Evolutionary conservation across 2,797 vertebrate genomes (phyloP).

Genomic region (Megaceryle alcyon): DNA sequence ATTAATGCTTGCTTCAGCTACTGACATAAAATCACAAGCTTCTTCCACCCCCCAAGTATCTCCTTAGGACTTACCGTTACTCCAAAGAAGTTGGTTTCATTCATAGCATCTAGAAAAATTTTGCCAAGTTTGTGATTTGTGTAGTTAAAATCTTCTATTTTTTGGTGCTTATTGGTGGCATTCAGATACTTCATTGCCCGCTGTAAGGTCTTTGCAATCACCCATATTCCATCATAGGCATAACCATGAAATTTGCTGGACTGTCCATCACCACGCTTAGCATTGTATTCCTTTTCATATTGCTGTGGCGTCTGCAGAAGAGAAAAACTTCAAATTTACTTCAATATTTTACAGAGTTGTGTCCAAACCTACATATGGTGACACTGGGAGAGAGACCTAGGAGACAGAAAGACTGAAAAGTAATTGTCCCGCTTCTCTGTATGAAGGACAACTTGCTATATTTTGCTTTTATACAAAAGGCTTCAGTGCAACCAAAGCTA

Average conservation of each 20-base stretch:
- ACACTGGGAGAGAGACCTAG: neutral
- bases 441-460: neutral
- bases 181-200: conserved; percentile 92
- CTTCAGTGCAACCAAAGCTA: neutral
- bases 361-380: neutral
- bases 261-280: conserved; percentile 90
- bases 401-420: neutral
- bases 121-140: conserved; percentile 94
- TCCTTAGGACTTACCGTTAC: conserved; percentile 88
- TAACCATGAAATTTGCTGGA: conserved; percentile 98
- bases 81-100: conserved; percentile 97
- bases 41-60: neutral
- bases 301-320: conserved; percentile 92
- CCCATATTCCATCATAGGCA: conserved; percentile 99
- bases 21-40: neutral
- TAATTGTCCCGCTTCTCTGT: neutral
- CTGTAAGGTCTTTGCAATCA: conserved; percentile 95
- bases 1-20: neutral
- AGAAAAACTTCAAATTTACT: neutral
- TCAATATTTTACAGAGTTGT: neutral
- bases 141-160: conserved; percentile 93
- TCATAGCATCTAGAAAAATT: conserved; percentile 97
- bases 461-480: neutral
- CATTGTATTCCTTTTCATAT: conserved; percentile 94
- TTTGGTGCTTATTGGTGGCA: conserved; percentile 86